Evolutionary conservation across 2,113 vertebrate genomes (phyloP).

Genomic region (Ceyx margarethae): DNA sequence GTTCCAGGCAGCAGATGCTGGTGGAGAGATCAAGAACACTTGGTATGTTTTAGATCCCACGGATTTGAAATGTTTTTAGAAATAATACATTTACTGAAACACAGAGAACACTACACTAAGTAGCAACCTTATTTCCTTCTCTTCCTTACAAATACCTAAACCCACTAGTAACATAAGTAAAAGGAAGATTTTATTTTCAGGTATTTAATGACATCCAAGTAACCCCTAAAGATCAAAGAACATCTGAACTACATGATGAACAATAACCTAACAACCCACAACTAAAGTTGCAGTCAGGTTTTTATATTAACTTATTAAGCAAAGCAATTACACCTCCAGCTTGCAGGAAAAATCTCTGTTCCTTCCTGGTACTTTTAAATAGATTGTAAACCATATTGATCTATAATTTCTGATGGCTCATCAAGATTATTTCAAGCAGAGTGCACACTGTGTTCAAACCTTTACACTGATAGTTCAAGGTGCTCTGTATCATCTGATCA

Average conservation of each 20-base stretch:
- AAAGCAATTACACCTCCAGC: neutral
- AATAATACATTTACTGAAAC: neutral
- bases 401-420: neutral
- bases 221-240: neutral
- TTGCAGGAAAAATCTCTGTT: neutral
- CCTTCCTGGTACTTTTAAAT: constrained; percentile 14
- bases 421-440: constrained; percentile 33
- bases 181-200: neutral
- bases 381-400: neutral
- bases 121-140: neutral
- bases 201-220: neutral
- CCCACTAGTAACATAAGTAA: neutral
- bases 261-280: neutral
- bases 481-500: neutral
- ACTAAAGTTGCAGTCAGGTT: neutral
- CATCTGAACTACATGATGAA: neutral
- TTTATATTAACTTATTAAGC: neutral
- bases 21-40: neutral
- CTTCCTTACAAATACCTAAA: neutral
- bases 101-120: neutral
- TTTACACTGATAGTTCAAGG: neutral
- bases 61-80: neutral
- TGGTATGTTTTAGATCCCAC: neutral
- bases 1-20: neutral
- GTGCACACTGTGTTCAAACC: neutral